Evolutionary conservation across 1,140 invertebrate genomes (phyloP).

Genomic region (Drosophila albomicans): DNA sequence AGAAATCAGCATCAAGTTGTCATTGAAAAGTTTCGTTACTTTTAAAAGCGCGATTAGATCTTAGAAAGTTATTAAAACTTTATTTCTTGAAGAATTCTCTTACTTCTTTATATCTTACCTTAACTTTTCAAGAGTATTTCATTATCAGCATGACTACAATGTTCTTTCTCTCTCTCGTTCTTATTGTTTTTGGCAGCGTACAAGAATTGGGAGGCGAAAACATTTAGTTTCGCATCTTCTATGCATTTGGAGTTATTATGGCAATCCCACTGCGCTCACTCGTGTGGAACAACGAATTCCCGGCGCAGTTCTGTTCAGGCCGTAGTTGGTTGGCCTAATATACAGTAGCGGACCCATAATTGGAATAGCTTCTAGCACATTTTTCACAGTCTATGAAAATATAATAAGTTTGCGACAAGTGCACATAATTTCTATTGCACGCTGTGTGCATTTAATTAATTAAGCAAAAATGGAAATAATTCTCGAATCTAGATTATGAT

Average conservation of each 20-base stretch:
- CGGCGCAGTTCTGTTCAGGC: conserved; percentile 23
- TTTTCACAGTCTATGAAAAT: conserved; percentile 84
- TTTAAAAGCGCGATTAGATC: no score
- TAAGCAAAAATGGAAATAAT: conserved; percentile 31
- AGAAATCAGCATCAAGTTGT: no score
- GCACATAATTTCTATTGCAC: conserved; percentile 44
- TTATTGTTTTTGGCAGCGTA: conserved; percentile 68
- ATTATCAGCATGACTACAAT: background rate
- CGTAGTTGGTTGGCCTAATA: conserved; percentile 4
- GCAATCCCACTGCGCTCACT: conserved; percentile 74
- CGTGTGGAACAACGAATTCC: conserved; percentile 63
- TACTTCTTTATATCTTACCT: no score
- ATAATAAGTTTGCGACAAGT: conserved; percentile 84
- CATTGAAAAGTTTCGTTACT: no score
- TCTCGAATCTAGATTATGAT: background rate
- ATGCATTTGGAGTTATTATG: conserved; percentile 81
- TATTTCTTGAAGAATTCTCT: no score
- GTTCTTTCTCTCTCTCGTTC: background rate
- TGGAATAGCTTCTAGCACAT: conserved; percentile 60
- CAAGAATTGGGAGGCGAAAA: conserved; percentile 49
- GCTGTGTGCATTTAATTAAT: conserved; percentile 48
- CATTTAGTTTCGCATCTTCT: conserved; percentile 78
- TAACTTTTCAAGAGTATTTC: no score
- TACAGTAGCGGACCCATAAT: conserved; percentile 23
- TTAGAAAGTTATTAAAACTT: no score